Conservation (phyloP, 2,113 vertebrate genomes). For the Acrocephalus arundinaceus region DNA sequence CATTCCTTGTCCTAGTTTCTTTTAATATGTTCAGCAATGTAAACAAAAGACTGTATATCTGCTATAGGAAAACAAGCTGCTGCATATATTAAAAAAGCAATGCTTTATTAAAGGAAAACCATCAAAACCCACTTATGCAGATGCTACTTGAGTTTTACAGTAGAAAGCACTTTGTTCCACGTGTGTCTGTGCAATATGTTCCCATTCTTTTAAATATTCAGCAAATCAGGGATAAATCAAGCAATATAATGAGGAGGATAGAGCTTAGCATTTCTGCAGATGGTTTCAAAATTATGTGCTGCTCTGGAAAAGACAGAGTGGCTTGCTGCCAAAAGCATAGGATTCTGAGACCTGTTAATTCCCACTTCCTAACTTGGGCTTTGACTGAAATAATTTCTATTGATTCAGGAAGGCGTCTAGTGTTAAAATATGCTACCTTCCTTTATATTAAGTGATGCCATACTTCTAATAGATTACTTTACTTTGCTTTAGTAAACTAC, state of each 20-base stretch:
- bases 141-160: conserved; percentile 42
- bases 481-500: not conserved
- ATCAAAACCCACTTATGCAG: conserved; percentile 10
- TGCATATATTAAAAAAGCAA: conserved; percentile 14
- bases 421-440: not conserved
- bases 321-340: not conserved
- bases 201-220: conserved; percentile 28
- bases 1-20: conserved; percentile 32
- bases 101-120: not conserved
- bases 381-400: not conserved
- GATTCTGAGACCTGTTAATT: conserved; percentile 22
- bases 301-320: conserved; percentile 21
- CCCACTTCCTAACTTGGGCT: conserved; percentile 7
- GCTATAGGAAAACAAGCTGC: not conserved
- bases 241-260: conserved; percentile 7
- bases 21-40: conserved; percentile 14
- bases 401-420: conserved; percentile 8
- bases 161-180: conserved; percentile 29
- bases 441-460: not conserved
- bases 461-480: not conserved
- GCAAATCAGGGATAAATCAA: conserved; percentile 52
- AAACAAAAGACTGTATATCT: conserved; percentile 33
- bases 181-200: conserved; percentile 31
- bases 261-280: conserved; percentile 20
- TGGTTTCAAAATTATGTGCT: conserved; percentile 46